Evolutionary conservation across 2,888 invertebrate genomes (phyloP).

Genomic region (Amblyjoppa fuscipennis): DNA sequence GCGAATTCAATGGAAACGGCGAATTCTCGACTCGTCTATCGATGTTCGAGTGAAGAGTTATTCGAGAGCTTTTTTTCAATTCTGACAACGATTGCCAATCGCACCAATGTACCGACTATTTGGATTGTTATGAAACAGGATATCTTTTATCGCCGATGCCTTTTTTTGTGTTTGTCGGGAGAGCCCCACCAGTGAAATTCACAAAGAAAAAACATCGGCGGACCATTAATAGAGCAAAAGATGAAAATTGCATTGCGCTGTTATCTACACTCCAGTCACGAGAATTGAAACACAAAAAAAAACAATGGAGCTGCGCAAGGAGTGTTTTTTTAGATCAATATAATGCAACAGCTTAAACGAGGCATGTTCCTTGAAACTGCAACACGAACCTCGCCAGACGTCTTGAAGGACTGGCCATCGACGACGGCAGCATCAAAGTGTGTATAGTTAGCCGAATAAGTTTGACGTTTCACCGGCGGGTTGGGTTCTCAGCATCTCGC

Average conservation of each 20-base stretch:
- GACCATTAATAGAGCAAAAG: background rate
- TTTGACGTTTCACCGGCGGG: conserved; percentile 38
- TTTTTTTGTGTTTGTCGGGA: background rate
- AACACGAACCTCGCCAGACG: conserved; percentile 1
- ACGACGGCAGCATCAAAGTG: conserved; percentile 38
- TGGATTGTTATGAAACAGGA: conserved; percentile 3
- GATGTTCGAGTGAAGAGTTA: conserved; percentile 52
- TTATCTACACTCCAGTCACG: background rate
- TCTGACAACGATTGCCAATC: conserved; percentile 61
- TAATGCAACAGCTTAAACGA: background rate
- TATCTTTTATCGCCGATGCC: background rate
- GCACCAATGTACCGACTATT: conserved; percentile 34
- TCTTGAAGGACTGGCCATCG: background rate
- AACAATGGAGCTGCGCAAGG: background rate
- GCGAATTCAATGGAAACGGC: conserved; percentile 60
- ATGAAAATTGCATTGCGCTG: background rate
- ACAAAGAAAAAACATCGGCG: background rate
- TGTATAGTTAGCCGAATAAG: conserved; percentile 52
- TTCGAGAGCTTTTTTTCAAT: conserved; percentile 60
- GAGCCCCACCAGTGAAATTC: background rate
- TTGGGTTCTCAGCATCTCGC: conserved; percentile 57
- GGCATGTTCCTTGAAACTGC: conserved; percentile 19
- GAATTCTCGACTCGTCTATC: conserved; percentile 55
- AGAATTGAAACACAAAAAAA: background rate
- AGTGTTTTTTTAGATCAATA: background rate